Evolutionary conservation across 1,140 invertebrate species (phyloP).

Genomic region (Oedothorax gibbosus): DNA sequence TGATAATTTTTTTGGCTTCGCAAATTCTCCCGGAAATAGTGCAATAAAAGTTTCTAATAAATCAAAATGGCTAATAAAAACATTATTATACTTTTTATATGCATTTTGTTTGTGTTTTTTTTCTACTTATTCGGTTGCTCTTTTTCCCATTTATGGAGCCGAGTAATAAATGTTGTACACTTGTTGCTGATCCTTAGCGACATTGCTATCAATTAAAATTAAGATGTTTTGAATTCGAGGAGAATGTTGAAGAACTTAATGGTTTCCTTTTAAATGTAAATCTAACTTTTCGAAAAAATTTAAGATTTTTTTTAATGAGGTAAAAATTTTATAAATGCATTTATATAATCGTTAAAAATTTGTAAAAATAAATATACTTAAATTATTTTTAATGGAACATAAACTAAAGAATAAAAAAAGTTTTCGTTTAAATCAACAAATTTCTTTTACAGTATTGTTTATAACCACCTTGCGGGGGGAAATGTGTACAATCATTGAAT

Average conservation of each 20-base stretch:
- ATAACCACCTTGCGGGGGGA: too few species aligned
- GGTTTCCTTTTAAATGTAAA: neutral
- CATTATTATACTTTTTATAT: constrained; percentile 58
- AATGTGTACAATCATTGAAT: too few species aligned
- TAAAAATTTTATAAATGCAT: neutral
- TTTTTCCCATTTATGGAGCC: constrained; percentile 16
- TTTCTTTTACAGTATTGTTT: too few species aligned
- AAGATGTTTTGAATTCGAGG: neutral
- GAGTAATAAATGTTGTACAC: constrained; percentile 53
- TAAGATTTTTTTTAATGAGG: neutral
- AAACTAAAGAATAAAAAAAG: too few species aligned
- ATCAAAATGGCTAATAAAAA: constrained; percentile 59
- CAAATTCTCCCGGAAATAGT: constrained; percentile 47
- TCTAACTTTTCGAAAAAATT: too few species aligned
- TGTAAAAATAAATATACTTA: too few species aligned
- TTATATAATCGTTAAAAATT: neutral
- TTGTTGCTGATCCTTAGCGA: constrained; percentile 51
- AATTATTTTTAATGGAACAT: too few species aligned
- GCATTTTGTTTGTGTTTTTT: constrained; percentile 37
- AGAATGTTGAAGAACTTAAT: neutral
- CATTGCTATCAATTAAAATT: constrained; percentile 46
- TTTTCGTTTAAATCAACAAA: too few species aligned
- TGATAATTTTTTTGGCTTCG: constrained; percentile 51
- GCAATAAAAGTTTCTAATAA: constrained; percentile 62
- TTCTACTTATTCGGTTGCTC: neutral